Evolutionary conservation across 37 sponge, comb jelly and placozoan species (phyloP), one percentile per base, ranked within the genome.

Genomic region (Ianthella basta): DNA sequence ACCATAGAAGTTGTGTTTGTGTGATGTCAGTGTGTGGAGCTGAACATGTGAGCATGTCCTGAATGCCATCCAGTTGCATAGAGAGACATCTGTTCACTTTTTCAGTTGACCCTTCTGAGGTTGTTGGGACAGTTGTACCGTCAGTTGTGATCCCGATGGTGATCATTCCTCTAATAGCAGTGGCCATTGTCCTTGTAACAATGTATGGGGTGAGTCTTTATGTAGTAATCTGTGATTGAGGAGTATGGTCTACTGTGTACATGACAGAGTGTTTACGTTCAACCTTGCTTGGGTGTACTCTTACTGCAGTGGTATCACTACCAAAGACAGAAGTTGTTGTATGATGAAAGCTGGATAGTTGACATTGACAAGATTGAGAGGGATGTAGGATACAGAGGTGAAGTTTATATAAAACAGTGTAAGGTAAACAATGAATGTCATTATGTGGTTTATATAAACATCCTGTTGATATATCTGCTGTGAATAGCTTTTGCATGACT

Each of bases 341-440:
- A 80, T 77, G 97, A 95, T 83, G 96, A 95, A 74, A 92, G 90
- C 37, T 95, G 96, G 96, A 92, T 95, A 54, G 86, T 95, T 37
- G 61, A 92, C 57, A 84, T 86, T 72, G 81, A 87, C 27, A 59
- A 91, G 53, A 95, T 94, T 54, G 69, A 86, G 61, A 40, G 80
- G 73, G 88, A 75, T 41, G 38, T 75, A 41, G 78, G 78, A 23
- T 75, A 53, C 78, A 36, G 78, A 75, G 78, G 78, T 75, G 25
- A 75, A 50, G 1, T 61, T 4, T 4, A 13, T 27, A 61, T 4
- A n/a, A 4, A 61, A 2, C 4, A 10, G 4, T 61, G 10, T 61
- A 12, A 13, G 14, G 2, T 8, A 44, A 44, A 44, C 50, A 10
- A 44, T 44, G 50, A 44, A 44, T 44, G 50, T 44, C 50, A 44